Conservation (phyloP, 2,797 vertebrate genomes). For the Mareca strepera region DNA sequence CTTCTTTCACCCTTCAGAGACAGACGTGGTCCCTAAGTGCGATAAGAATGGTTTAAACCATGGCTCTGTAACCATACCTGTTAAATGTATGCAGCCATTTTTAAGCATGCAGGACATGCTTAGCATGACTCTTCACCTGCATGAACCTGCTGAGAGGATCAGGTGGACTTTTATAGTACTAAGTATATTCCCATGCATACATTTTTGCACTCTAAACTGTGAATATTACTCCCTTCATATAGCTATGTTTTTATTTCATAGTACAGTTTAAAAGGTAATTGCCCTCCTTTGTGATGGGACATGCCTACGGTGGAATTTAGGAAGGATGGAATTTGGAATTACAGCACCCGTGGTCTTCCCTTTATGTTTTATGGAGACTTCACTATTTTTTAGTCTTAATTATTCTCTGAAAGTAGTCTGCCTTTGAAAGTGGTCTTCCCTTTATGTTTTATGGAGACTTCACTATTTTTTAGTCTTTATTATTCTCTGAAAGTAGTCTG, state of each 20-base stretch:
- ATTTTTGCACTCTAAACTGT: neutral
- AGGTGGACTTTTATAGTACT: neutral
- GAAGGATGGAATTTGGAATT: neutral
- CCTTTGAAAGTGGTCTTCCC: neutral
- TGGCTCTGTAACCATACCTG: neutral
- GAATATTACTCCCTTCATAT: neutral
- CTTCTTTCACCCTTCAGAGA: neutral
- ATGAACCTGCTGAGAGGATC: neutral
- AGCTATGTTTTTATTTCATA: neutral
- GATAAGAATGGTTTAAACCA: neutral
- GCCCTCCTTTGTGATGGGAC: neutral
- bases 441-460: neutral
- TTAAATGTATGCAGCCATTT: neutral
- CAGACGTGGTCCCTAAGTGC: accelerated
- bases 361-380: neutral
- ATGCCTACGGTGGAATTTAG: neutral
- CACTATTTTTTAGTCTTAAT: neutral
- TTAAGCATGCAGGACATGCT: neutral
- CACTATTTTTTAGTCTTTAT: neutral
- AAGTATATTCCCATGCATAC: neutral
- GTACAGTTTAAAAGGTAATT: accelerated
- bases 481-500: neutral
- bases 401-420: neutral
- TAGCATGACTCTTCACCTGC: neutral
- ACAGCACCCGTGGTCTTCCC: neutral